Evolutionary conservation across 2,797 vertebrate species (phyloP).

Genomic region (Oreochromis grahami): DNA sequence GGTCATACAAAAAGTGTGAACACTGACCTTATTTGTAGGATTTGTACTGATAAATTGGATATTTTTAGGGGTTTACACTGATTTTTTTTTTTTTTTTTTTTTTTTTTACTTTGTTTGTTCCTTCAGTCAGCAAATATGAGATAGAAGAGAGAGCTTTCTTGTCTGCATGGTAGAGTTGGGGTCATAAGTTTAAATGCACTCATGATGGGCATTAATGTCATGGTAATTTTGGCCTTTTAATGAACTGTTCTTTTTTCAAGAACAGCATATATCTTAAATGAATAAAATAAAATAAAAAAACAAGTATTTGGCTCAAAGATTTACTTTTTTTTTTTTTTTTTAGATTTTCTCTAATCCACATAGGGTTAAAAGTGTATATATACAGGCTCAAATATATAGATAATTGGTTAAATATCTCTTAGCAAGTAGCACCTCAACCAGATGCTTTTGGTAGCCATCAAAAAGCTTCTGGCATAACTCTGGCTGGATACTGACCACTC

Average conservation of each 20-base stretch:
- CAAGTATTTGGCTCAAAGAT: background rate
- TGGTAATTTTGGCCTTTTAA: background rate
- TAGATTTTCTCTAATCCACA: background rate
- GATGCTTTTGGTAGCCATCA: background rate
- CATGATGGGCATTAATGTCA: background rate
- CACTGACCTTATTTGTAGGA: background rate
- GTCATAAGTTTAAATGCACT: background rate
- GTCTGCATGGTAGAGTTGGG: background rate
- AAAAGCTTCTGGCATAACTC: background rate
- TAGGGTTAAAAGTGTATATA: background rate
- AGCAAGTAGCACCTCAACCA: background rate
- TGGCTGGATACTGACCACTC: background rate
- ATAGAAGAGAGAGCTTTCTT: background rate
- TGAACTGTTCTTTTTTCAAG: background rate
- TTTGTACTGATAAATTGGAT: background rate
- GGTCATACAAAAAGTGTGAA: background rate
- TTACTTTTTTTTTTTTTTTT: background rate
- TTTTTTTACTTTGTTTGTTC: background rate
- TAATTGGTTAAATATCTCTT: background rate
- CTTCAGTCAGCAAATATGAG: background rate
- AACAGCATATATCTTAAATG: background rate
- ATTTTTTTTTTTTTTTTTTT: no score
- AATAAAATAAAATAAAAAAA: background rate
- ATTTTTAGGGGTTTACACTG: background rate
- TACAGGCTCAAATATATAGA: background rate